A percentile compares a stretch with the other conserved stretches of the same genome.
Evolutionary conservation across 2,113 vertebrate genomes (phyloP).

Genomic region (Alaudala cheleensis): DNA sequence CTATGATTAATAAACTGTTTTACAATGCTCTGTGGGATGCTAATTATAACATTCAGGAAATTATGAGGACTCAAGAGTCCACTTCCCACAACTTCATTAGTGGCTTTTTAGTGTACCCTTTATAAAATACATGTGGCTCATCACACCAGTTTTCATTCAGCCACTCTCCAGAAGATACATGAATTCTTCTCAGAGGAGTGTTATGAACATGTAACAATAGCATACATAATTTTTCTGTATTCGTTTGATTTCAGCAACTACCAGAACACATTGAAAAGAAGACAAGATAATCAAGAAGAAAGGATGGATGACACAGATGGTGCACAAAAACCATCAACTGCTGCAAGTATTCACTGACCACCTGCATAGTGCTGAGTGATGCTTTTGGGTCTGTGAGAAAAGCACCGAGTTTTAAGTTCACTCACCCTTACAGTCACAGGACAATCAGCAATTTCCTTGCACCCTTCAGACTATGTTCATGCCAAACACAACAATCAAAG

Average conservation of each 20-base stretch:
- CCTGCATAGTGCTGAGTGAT: background rate
- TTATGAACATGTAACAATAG: background rate
- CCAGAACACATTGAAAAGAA: background rate
- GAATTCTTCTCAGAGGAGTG: background rate
- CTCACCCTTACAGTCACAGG: background rate
- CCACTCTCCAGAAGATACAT: background rate
- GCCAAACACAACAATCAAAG: background rate
- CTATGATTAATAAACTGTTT: background rate
- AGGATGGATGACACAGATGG: background rate
- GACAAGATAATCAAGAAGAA: constrained; percentile 2
- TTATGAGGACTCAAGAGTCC: background rate
- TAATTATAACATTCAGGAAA: background rate
- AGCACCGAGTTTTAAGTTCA: accelerated
- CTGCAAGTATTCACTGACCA: background rate
- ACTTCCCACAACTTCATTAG: background rate
- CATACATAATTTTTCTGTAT: background rate
- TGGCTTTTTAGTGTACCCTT: background rate
- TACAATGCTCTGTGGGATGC: background rate
- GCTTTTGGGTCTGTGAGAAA: background rate
- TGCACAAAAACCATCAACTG: background rate
- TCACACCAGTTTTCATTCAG: background rate
- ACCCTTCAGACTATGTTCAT: background rate
- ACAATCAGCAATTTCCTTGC: background rate
- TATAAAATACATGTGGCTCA: background rate
- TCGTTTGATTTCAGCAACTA: background rate